phyloP scores from a whole-genome alignment of 2,888 invertebrate genomes.

The Sylvicola cinctus region DNA sequence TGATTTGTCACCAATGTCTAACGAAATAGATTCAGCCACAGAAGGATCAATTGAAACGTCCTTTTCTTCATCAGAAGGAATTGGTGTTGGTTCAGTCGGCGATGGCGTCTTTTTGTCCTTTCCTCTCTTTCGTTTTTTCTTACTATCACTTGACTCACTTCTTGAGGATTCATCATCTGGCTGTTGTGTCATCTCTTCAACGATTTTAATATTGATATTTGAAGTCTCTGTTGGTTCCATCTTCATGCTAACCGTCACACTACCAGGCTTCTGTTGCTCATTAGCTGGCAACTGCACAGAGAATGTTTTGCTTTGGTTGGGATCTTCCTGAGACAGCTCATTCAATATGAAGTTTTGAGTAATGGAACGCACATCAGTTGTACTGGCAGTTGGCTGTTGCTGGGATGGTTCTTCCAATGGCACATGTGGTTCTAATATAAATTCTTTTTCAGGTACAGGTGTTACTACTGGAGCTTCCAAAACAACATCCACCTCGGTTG shows the following conservation, averaged over 20 bases:
- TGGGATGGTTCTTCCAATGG: background rate
- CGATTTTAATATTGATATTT: conserved; percentile 20
- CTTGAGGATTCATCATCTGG: conserved; percentile 23
- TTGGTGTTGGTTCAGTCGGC: background rate
- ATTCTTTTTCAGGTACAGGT: background rate
- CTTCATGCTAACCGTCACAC: conserved; percentile 15
- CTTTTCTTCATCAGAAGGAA: background rate
- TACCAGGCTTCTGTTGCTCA: conserved; percentile 18
- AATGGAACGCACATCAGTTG: conserved; percentile 11
- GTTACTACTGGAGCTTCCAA: background rate
- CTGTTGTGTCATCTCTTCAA: conserved; percentile 33
- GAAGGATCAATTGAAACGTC: background rate
- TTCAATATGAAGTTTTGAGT: conserved; percentile 20
- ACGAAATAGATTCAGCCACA: conserved; percentile 2
- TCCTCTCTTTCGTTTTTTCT: conserved; percentile 15
- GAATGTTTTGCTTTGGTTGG: conserved; percentile 14
- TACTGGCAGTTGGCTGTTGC: background rate
- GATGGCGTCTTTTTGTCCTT: conserved; percentile 8
- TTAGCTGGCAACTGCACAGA: conserved; percentile 23
- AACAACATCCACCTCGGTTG: background rate
- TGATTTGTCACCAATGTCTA: conserved; percentile 2
- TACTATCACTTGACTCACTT: conserved; percentile 2
- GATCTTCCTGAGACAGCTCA: conserved; percentile 13
- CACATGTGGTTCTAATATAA: background rate
- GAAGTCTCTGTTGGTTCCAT: conserved; percentile 10